A percentile compares a stretch with the other conserved stretches of the same genome.
Conservation (phyloP, 1,140 invertebrate species). For the Acromyrmex echinatior region DNA sequence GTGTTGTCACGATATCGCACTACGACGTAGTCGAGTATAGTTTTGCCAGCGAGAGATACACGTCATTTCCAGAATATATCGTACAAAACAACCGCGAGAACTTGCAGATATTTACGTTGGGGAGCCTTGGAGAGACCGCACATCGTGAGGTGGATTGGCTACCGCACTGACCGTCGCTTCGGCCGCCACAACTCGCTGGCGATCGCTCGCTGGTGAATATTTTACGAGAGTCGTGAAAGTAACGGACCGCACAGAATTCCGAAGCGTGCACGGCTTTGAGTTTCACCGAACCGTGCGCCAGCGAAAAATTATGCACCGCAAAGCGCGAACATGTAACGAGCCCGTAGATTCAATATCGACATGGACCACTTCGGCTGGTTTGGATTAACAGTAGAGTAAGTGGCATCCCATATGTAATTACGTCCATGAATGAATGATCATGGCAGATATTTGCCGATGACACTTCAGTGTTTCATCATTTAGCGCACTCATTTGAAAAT, state of each 20-base stretch:
- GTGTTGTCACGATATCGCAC: background rate
- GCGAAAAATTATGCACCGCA: constrained; percentile 36
- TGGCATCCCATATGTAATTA: background rate
- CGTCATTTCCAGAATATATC: background rate
- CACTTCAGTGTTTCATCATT: background rate
- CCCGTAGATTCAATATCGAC: constrained; percentile 10
- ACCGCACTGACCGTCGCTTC: background rate
- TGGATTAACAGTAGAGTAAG: constrained; percentile 24
- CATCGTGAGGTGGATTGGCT: constrained; percentile 1
- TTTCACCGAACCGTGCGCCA: constrained; percentile 37
- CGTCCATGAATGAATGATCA: background rate
- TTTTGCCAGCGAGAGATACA: background rate
- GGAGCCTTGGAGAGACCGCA: background rate
- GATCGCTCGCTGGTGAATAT: constrained; percentile 29
- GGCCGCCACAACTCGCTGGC: background rate
- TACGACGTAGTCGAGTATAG: background rate
- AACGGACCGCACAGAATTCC: constrained; percentile 12
- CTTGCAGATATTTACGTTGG: constrained; percentile 22
- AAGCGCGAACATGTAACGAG: background rate
- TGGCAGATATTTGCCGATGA: background rate
- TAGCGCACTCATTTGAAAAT: background rate
- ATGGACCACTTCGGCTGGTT: background rate
- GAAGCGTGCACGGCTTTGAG: constrained; percentile 31
- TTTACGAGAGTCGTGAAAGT: constrained; percentile 47
- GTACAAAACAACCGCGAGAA: constrained; percentile 5